Evolutionary conservation across 2,113 vertebrate species (phyloP), one percentile per base, ranked within the genome.

Genomic region (Acrocephalus kingi): DNA sequence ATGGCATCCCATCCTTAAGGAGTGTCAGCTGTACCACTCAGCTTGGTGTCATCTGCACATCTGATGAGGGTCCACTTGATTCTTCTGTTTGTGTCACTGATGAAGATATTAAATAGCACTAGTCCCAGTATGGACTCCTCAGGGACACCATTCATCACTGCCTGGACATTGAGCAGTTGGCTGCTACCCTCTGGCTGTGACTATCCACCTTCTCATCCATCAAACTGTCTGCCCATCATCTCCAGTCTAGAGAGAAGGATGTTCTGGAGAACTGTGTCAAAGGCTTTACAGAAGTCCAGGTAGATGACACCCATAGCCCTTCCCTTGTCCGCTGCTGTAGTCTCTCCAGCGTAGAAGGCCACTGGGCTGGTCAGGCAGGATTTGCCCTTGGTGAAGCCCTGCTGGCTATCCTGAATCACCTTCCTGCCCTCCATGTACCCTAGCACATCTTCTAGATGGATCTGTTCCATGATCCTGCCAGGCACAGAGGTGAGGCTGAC

Each of bases 61-160:
- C 45, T 49, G 19, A 17, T 43, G 68, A 49, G 41, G 31, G 9
- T 55, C 35, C 55, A 21, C 11, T 63, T 45, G 27, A 22, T 37
- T 25, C 19, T 73, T 37, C 43, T 91, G 54, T 61, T 22, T 68
- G 6, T 55, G 89, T 62, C 35, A 30, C 9, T 68, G 31, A 25
- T 68, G 35, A 75, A 37, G 62, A 28, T 28, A 30, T 3, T 68
- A 43, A 62, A 49, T 10, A 75, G 43, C 41, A 31, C 31, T 22
- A 7, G 43, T 63, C 48, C 33, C 56, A 4, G 0, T 33, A 15
- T 0, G 0, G 20, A n/a, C 9, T 28, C 22, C 41, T 68, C 31
- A 62, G 45, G 51, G 28, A 27, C 1, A 7, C n/a, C 58, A 17
- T 39, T 62, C 68, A 35, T 37, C 41, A 45, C 27, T 30, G 10